Evolutionary conservation across 2,888 invertebrate species (phyloP).

Genomic region (Amblyjoppa proteus): DNA sequence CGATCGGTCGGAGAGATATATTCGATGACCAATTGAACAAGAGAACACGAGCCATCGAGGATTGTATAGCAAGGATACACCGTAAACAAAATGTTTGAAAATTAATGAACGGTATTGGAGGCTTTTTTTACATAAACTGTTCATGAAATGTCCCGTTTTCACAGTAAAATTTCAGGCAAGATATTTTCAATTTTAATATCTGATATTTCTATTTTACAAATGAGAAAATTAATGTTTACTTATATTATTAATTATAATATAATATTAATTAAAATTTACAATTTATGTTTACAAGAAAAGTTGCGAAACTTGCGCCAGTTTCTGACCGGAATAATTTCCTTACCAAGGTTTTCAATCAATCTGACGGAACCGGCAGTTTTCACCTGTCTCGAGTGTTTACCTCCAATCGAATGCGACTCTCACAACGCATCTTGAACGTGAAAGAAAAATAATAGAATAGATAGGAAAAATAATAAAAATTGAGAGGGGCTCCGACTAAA

Average conservation of each 20-base stretch:
- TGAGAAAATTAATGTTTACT: too few species aligned
- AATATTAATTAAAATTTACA: too few species aligned
- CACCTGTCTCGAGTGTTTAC: neutral
- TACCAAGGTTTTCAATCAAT: neutral
- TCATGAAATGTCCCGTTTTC: too few species aligned
- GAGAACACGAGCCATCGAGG: slow-evolving; percentile 16
- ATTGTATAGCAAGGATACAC: neutral
- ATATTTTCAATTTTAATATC: too few species aligned
- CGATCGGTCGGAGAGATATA: neutral
- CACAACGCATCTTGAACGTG: neutral
- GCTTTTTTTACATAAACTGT: too few species aligned
- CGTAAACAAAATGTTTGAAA: too few species aligned
- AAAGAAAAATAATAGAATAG: neutral
- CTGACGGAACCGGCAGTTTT: neutral
- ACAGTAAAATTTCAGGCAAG: too few species aligned
- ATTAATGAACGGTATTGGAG: too few species aligned
- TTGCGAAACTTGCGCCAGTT: neutral
- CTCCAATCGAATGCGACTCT: neutral
- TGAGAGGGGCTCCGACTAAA: slow-evolving; percentile 3
- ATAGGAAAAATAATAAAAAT: neutral
- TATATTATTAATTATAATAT: too few species aligned
- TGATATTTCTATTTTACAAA: too few species aligned
- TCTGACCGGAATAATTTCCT: neutral
- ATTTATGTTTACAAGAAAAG: too few species aligned
- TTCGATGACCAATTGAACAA: slow-evolving; percentile 10